Base-by-base conservation (phyloP, 2,888 invertebrate species). In the Drosophila algonquin region DNA sequence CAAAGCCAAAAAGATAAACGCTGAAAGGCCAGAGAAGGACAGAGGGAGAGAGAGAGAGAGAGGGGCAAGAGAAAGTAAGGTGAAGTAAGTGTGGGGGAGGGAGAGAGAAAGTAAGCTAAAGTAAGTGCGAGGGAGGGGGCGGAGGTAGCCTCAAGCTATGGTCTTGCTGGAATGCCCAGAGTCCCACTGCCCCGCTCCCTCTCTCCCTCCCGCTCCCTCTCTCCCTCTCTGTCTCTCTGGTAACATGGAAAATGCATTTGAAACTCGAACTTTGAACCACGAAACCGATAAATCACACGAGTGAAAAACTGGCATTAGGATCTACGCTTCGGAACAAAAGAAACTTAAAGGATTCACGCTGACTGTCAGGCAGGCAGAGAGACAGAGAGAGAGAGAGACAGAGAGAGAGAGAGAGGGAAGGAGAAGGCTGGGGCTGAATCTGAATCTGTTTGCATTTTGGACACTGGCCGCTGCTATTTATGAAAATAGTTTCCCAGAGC, bases 271-370 rank as follows among this genome's bases (percentile, higher is more conserved):
- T 87, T 80, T 87, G 88, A 87, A 83, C 85, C 85, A 78, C 86
- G 76, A 78, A 87, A 86, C 90, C 89, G 80, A 89, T 89, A 90
- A 89, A 90, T 90, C 89, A 89, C 87, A 86, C 82, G 40, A 81
- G 86, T 87, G 89, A 80, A 89, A 87, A 90, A 88, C 87, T 81
- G 82, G 86, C 80, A 90, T 88, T 88, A 86, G 82, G 83, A 84
- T 77, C 40, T 40, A 40, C 40, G 40, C 83, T 77, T 81, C 63
- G 73, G 74, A 81, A 83, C 75, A 87, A 86, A 86, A 75, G 82
- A 76, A 84, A 81, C 85, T 84, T 86, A 84, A 89, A 81, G 89
- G 81, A 87, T 85, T 87, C 87, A 73, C 76, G 78, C 76, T 78
- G 86, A 64, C 74, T 75, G 73, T 77, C 73, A 64, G 48, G 58